These are phyloP conservation scores for Ormyrus pomaceus DNA, from an alignment of 2,888 invertebrate species.

Conservation along the genomic window DNA sequence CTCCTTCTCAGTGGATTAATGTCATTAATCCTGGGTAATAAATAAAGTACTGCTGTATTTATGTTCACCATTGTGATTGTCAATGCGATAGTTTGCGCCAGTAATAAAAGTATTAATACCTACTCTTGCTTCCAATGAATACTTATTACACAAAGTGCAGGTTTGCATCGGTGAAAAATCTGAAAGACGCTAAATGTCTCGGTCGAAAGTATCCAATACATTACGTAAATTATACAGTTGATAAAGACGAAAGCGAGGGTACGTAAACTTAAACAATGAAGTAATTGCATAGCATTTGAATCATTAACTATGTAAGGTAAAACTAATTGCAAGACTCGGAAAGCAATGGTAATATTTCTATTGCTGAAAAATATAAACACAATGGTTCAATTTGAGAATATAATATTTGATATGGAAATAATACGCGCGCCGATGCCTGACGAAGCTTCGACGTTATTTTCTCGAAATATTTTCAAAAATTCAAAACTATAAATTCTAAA, in stretches of 20 bases:
- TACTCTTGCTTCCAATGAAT: not conserved
- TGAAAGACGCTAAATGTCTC: constrained; percentile 14
- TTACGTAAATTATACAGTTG: constrained; percentile 35
- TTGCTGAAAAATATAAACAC: too few species aligned
- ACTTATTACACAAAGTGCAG: not conserved
- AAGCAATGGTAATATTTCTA: too few species aligned
- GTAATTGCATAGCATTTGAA: constrained; percentile 13
- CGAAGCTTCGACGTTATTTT: too few species aligned
- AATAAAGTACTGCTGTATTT: not conserved
- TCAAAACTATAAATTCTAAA: too few species aligned
- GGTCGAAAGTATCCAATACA: constrained; percentile 21
- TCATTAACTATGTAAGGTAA: constrained; percentile 16
- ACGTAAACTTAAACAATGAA: constrained; percentile 39
- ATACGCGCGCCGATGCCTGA: too few species aligned
- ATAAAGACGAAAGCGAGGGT: constrained; percentile 5
- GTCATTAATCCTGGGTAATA: too few species aligned
- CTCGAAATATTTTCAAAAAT: too few species aligned
- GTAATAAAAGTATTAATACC: constrained; percentile 17
- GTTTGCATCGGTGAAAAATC: constrained; percentile 12
- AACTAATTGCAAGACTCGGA: too few species aligned
- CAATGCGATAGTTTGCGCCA: not conserved
- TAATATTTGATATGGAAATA: too few species aligned
- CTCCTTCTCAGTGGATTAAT: too few species aligned
- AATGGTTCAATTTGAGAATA: too few species aligned
- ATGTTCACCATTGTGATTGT: not conserved